Evolutionary conservation across 2,888 invertebrate species (phyloP).

Genomic region (Agapetus fuscipes): DNA sequence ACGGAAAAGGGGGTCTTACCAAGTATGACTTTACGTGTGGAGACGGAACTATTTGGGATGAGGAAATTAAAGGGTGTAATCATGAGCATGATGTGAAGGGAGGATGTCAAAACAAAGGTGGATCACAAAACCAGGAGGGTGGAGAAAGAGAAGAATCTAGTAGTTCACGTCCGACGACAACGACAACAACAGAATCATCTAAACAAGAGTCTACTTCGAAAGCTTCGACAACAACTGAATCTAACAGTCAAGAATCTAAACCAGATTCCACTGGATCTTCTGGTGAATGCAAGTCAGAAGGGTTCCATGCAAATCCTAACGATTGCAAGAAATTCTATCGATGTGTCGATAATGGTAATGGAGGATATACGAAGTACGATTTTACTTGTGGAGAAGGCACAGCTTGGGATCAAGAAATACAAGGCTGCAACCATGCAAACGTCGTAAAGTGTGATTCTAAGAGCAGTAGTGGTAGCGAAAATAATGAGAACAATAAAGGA

Average conservation of each 20-base stretch:
- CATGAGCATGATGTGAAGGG: constrained; percentile 39
- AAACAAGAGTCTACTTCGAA: constrained; percentile 6
- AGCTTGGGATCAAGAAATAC: constrained; percentile 46
- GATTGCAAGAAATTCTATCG: constrained; percentile 39
- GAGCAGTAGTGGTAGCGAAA: constrained; percentile 18
- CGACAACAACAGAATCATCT: neutral
- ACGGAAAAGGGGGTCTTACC: constrained; percentile 35
- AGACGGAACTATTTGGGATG: constrained; percentile 50
- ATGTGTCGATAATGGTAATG: constrained; percentile 34
- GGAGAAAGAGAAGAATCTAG: constrained; percentile 53
- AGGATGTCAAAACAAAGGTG: constrained; percentile 42
- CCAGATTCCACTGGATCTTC: constrained; percentile 9
- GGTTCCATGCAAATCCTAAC: constrained; percentile 34
- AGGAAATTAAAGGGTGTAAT: constrained; percentile 42
- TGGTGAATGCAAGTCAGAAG: constrained; percentile 24
- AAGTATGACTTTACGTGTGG: constrained; percentile 48
- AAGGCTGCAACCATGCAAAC: constrained; percentile 48
- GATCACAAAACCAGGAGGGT: constrained; percentile 41
- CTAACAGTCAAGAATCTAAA: constrained; percentile 1
- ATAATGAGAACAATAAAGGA: neutral
- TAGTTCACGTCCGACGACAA: constrained; percentile 16
- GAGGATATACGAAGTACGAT: constrained; percentile 34
- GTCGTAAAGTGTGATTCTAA: constrained; percentile 29
- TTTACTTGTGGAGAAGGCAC: constrained; percentile 48
- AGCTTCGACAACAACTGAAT: constrained; percentile 2